Evolutionary conservation across 2,113 vertebrate species (phyloP), one percentile per base, ranked within the genome.

Genomic region (Lipotes vexillifer): DNA sequence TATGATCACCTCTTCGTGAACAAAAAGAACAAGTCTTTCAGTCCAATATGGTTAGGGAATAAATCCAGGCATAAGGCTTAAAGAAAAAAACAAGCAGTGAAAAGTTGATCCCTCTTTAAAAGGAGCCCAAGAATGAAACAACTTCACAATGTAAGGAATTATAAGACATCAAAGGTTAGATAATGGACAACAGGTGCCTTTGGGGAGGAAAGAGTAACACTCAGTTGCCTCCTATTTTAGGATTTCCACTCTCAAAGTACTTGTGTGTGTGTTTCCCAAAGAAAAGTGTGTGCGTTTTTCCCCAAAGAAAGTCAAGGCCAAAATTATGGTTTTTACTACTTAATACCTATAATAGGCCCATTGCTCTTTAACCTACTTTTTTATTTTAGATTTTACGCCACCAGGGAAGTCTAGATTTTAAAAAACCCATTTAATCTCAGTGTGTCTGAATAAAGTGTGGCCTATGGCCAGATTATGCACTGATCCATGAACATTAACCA

Each of bases 121-220:
- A 93, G 49, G 52, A 90, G 84, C 38, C 83, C 71, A 96, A 92
- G 90, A 82, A 96, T 91, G 92, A 95, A 96, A 96, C 68, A n/a
- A 97, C n/a, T 74, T 95, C 93, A 94, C 87, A 90, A 92, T 85
- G 92, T 57, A 90, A 92, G 84, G 81, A 96, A 96, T 90, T 93
- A 75, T 15, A 96, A 90, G 74, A 96, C 92, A 97, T 96, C 96
- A 97, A 96, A 94, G 93, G 88, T 97, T 95, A 97, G 94, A 96
- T 89, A 97, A 97, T 95, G 85, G 88, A 90, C 91, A 94, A 97
- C 96, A 97, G 97, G 98, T 98, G 97, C 89, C 95, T 96, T 95
- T 87, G 72, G 25, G 55, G 61, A 90, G 71, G 59, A 81, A 96
- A 63, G 31, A 91, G 77, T 72, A 88, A 94, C 63, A 94, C 86